Percentiles rank a stretch among this genome's conserved stretches.
These are phyloP conservation scores for Caenorhabditis drosophilae DNA, from an alignment of 2,888 invertebrate species.

Conservation along the genomic window DNA sequence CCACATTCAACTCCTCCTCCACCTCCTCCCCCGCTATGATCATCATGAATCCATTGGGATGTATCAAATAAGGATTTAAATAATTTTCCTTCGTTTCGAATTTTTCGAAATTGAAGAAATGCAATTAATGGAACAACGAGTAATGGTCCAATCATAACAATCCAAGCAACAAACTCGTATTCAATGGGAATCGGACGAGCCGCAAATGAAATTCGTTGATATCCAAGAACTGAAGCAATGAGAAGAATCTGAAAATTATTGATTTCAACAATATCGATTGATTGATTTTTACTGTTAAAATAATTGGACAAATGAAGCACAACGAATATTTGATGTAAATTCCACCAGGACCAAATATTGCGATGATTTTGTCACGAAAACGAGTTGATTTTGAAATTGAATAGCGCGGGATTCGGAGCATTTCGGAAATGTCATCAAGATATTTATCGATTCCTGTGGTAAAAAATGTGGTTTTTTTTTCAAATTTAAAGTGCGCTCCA, in stretches of 20 bases:
- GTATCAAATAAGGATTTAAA: slow-evolving; percentile 42
- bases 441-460: slow-evolving; percentile 62
- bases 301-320: slow-evolving; percentile 56
- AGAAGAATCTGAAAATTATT: slow-evolving; percentile 15
- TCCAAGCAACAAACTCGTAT: slow-evolving; percentile 64
- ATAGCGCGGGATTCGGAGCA: slow-evolving; percentile 41
- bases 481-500: too few relatives aligned
- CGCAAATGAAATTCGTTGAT: slow-evolving; percentile 37
- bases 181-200: slow-evolving; percentile 38
- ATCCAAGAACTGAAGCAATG: slow-evolving; percentile 29
- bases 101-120: slow-evolving; percentile 27
- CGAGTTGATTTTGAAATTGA: slow-evolving; percentile 28
- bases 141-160: slow-evolving; percentile 61
- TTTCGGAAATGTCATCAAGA: slow-evolving; percentile 57
- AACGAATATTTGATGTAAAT: slow-evolving; percentile 64
- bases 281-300: slow-evolving; percentile 46
- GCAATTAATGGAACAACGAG: slow-evolving; percentile 59
- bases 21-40: slow-evolving; percentile 1
- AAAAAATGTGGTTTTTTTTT: too few relatives aligned
- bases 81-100: slow-evolving; percentile 45
- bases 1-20: slow-evolving; percentile 1
- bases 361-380: slow-evolving; percentile 30
- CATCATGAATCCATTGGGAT: slow-evolving; percentile 35
- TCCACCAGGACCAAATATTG: slow-evolving; percentile 60
- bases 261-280: background rate